Conservation (phyloP, 2,113 vertebrate genomes). For the Toxotes chatareus region DNA sequence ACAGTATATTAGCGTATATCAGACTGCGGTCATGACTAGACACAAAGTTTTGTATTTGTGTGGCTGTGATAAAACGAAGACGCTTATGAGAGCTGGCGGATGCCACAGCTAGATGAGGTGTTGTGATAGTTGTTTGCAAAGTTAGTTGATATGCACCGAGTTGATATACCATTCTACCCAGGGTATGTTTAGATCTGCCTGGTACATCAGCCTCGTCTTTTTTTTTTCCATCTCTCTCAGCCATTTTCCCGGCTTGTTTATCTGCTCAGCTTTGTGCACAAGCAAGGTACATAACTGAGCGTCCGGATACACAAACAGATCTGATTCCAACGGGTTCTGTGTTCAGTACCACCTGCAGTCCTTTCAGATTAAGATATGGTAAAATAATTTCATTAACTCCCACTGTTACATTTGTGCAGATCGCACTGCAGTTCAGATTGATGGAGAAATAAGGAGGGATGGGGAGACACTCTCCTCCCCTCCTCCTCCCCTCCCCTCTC, state of each 20-base stretch:
- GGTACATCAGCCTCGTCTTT: slow-evolving; percentile 24
- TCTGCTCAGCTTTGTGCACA: slow-evolving; percentile 32
- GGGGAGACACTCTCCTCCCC: slow-evolving; percentile 39
- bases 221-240: slow-evolving; percentile 42
- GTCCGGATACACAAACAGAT: slow-evolving; percentile 16
- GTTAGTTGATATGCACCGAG: slow-evolving; percentile 11
- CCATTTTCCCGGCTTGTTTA: slow-evolving; percentile 38
- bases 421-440: slow-evolving; percentile 54
- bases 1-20: background rate
- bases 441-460: slow-evolving; percentile 47
- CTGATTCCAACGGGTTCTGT: slow-evolving; percentile 6
- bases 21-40: background rate
- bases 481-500: slow-evolving; percentile 53
- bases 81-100: background rate
- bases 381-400: slow-evolving; percentile 64
- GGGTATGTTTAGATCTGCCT: slow-evolving; percentile 26
- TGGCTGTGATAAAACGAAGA: background rate
- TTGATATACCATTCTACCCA: slow-evolving; percentile 4
- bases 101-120: background rate
- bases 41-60: background rate
- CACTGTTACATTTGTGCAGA: slow-evolving; percentile 42
- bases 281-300: slow-evolving; percentile 34
- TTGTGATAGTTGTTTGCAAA: slow-evolving; percentile 34
- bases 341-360: slow-evolving; percentile 29
- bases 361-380: slow-evolving; percentile 50